phyloP scores from a whole-genome alignment of 2,888 invertebrate genomes.

The Eupeodes latifasciatus region DNA sequence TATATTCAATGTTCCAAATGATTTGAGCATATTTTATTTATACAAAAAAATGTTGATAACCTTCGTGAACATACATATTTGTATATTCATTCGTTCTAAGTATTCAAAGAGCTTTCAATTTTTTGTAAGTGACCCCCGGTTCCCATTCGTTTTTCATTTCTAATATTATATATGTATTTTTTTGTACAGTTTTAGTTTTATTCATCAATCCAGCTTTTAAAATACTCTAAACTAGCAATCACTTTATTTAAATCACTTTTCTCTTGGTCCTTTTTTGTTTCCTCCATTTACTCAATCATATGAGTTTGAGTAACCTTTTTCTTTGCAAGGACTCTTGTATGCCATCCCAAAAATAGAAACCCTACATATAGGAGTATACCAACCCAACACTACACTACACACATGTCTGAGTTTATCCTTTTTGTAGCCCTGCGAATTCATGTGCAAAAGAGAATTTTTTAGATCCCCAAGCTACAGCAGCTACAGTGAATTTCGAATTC shows the following conservation, averaged over 20 bases:
- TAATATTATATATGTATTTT: background rate
- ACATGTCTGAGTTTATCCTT: conserved; percentile 16
- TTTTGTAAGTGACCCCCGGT: conserved; percentile 4
- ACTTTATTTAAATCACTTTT: conserved; percentile 71
- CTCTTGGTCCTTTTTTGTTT: background rate
- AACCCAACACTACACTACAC: background rate
- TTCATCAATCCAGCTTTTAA: conserved; percentile 66
- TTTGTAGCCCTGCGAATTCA: conserved; percentile 42
- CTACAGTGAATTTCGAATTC: conserved; percentile 63
- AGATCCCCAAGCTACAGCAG: conserved; percentile 24
- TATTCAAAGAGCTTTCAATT: conserved; percentile 38
- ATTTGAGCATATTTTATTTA: conserved; percentile 35
- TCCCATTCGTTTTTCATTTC: conserved; percentile 17
- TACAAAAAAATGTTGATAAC: conserved; percentile 14
- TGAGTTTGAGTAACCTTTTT: conserved; percentile 1
- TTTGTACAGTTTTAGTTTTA: conserved; percentile 44
- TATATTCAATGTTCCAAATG: conserved; percentile 22
- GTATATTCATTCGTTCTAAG: too few relatives aligned
- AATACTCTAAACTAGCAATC: conserved; percentile 65
- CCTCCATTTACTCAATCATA: conserved; percentile 11
- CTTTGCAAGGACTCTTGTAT: background rate
- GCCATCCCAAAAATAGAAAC: too few relatives aligned
- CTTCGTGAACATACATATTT: conserved; percentile 2
- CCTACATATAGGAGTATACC: too few relatives aligned
- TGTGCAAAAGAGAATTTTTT: conserved; percentile 61